phyloP scores from a whole-genome alignment of 2,888 invertebrate genomes.

The Torymus tubicola region DNA sequence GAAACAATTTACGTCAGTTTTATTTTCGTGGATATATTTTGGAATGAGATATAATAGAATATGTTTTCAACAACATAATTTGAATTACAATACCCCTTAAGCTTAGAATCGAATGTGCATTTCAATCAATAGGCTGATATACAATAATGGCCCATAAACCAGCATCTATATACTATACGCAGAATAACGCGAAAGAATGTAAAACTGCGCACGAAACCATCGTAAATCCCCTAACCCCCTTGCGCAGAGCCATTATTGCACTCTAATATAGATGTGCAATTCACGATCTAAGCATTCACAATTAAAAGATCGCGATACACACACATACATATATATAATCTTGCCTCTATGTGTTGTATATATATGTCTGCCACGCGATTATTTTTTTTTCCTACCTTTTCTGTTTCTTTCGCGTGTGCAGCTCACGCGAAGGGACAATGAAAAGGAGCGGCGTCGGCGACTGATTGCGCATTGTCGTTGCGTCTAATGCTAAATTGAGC shows the following conservation, averaged over 20 bases:
- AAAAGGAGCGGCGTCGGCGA: constrained; percentile 50
- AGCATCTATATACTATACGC: no score
- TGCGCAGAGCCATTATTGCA: constrained; percentile 5
- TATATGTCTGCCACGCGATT: no score
- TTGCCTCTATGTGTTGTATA: no score
- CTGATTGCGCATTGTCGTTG: constrained; percentile 54
- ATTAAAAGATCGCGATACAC: background rate
- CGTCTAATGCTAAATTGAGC: constrained; percentile 53
- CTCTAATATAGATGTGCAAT: constrained; percentile 18
- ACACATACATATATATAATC: no score
- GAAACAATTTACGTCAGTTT: no score
- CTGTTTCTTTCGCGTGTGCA: background rate
- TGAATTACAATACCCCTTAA: no score
- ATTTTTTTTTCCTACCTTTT: constrained; percentile 7
- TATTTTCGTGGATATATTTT: no score
- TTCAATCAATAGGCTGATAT: no score
- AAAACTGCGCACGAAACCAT: background rate
- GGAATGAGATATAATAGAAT: no score
- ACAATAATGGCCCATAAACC: no score
- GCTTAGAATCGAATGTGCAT: no score
- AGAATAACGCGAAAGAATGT: background rate
- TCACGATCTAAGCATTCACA: background rate
- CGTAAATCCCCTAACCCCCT: constrained; percentile 3
- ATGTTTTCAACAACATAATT: no score
- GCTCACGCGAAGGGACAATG: constrained; percentile 38